Evolutionary conservation across 2,888 invertebrate species (phyloP).

Genomic region (Megastigmus dorsalis): DNA sequence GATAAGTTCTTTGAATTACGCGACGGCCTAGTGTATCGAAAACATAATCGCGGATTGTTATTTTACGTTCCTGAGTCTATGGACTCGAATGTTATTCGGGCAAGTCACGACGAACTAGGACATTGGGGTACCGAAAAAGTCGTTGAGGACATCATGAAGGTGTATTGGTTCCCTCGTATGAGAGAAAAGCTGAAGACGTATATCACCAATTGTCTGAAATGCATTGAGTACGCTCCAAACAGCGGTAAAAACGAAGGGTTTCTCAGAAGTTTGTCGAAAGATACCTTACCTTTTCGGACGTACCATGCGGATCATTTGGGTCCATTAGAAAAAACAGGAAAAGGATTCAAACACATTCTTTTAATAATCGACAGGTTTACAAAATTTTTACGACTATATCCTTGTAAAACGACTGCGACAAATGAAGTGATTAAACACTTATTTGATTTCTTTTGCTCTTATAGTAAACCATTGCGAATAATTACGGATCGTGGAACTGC

Average conservation of each 20-base stretch:
- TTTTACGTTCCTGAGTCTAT: constrained; percentile 52
- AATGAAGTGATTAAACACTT: constrained; percentile 58
- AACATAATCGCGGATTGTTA: constrained; percentile 43
- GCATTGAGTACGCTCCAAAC: constrained; percentile 56
- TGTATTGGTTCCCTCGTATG: constrained; percentile 58
- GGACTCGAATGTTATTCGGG: constrained; percentile 50
- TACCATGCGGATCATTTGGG: constrained; percentile 63
- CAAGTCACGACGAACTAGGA: constrained; percentile 51
- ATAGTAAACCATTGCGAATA: constrained; percentile 62
- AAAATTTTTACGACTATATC: constrained; percentile 30
- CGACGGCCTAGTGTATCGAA: constrained; percentile 56
- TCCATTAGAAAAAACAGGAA: constrained; percentile 51
- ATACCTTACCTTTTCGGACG: constrained; percentile 58
- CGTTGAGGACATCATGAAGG: constrained; percentile 40
- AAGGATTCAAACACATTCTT: constrained; percentile 47
- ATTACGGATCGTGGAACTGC: constrained; percentile 70
- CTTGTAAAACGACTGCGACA: constrained; percentile 27
- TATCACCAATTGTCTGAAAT: constrained; percentile 62
- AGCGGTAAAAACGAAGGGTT: constrained; percentile 60
- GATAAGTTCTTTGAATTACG: constrained; percentile 54
- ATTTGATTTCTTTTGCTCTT: constrained; percentile 55
- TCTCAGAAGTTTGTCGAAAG: constrained; percentile 60
- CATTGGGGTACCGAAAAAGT: constrained; percentile 52
- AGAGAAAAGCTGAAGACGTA: constrained; percentile 57
- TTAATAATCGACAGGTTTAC: constrained; percentile 50